Base-by-base conservation (phyloP, 2,797 vertebrate genomes). In the Antennarius maculatus region DNA sequence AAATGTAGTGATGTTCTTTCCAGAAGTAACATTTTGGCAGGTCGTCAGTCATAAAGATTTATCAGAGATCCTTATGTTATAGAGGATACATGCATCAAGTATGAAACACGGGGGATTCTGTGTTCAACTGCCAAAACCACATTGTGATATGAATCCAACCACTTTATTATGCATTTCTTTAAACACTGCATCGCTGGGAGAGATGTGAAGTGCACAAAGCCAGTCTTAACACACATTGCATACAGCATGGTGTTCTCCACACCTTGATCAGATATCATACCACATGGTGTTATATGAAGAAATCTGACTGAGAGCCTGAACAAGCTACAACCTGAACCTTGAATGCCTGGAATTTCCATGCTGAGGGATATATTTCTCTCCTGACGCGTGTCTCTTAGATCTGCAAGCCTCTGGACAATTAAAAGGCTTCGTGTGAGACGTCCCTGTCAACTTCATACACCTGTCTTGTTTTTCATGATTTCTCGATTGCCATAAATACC, bases 281-380 rank as follows among this genome's bases (percentile, higher is more conserved):
- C 52, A 81, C 83, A 64, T 84, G 82, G 85, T 84, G 60, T 89
- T 89, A 90, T 82, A 86, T 84, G 88, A 83, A 89, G 88, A 90
- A 88, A 91, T 90, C 85, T 82, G 81, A 90, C 89, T 91, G 89
- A 81, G 87, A 74, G 85, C 79, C 81, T 74, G 64, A 89, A 83
- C 95, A 69, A 92, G 95, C 91, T 90, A 83, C 83, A 91, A 95
- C 96, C 94, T 79, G 96, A 96, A 65, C 76, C 71, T 82, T 91
- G 95, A 95, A 96, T 95, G 93, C 88, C 88, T 95, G 94, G 95
- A 96, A 97, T 97, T 95, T 92, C 86, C 87, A 90, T 74, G 83
- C 92, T 94, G 63, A 65, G 83, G 89, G 91, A 90, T 92, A 89
- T 76, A 79, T 90, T 87, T 89, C 88, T 79, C 77, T 82, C 84